phyloP scores from a whole-genome alignment of 2,888 invertebrate genomes.

The Hypercompe scribonia region DNA sequence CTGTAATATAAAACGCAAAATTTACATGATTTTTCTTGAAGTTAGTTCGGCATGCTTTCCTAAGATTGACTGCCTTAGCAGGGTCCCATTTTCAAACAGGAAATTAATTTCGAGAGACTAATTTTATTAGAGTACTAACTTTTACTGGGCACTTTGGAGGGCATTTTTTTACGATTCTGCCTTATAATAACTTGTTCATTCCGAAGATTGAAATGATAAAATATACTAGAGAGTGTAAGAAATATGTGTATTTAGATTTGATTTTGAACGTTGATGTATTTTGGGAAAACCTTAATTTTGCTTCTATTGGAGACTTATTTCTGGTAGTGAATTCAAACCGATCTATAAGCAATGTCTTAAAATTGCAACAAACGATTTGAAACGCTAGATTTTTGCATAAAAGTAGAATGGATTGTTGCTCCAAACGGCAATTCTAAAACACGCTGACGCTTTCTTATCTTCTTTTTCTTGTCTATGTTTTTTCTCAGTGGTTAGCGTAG shows the following conservation, averaged over 20 bases:
- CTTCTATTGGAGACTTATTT: neutral
- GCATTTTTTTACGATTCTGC: slow-evolving; percentile 8
- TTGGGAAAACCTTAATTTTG: no score
- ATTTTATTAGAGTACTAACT: slow-evolving; percentile 19
- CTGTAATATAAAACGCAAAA: neutral
- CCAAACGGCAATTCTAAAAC: neutral
- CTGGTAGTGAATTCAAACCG: neutral
- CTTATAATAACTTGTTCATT: slow-evolving; percentile 1
- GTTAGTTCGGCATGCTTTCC: slow-evolving; percentile 2
- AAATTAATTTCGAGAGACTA: slow-evolving; percentile 18
- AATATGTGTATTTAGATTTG: neutral
- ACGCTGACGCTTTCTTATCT: neutral
- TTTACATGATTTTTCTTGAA: slow-evolving; percentile 1
- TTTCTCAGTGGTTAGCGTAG: no score
- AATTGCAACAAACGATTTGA: no score
- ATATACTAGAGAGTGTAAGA: neutral
- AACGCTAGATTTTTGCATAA: neutral
- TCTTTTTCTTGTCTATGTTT: no score
- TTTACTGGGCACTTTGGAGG: slow-evolving; percentile 8
- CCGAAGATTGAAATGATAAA: neutral
- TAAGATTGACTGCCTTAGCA: neutral
- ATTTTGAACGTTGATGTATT: neutral
- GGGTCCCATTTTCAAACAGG: neutral
- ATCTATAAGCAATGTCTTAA: neutral
- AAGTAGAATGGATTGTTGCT: neutral